phyloP scores from a whole-genome alignment of 1,140 invertebrate genomes.

The Ectropis grisescens region DNA sequence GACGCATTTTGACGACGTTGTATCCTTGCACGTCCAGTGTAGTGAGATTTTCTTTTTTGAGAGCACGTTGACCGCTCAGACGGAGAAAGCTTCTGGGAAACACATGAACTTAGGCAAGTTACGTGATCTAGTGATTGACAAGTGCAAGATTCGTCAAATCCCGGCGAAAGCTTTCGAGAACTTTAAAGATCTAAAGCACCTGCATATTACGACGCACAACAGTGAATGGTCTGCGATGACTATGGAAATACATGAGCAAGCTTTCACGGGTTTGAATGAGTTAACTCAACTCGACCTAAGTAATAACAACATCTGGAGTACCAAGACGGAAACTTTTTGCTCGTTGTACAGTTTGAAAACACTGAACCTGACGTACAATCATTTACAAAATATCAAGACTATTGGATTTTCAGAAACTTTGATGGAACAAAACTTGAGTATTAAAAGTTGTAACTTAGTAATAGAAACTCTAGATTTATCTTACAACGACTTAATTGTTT shows the following conservation, averaged over 20 bases:
- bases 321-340: slow-evolving; percentile 82
- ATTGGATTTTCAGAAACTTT: slow-evolving; percentile 79
- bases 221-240: slow-evolving; percentile 85
- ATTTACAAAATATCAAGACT: slow-evolving; percentile 80
- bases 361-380: slow-evolving; percentile 84
- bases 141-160: slow-evolving; percentile 83
- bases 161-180: slow-evolving; percentile 77
- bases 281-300: slow-evolving; percentile 80
- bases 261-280: slow-evolving; percentile 77
- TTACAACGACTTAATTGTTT: slow-evolving; percentile 77
- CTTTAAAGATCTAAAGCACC: slow-evolving; percentile 75
- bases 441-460: slow-evolving; percentile 74
- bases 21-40: slow-evolving; percentile 80
- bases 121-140: slow-evolving; percentile 79
- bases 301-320: slow-evolving; percentile 85
- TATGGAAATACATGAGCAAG: slow-evolving; percentile 79
- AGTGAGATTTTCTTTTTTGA: slow-evolving; percentile 86
- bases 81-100: slow-evolving; percentile 44
- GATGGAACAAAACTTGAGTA: slow-evolving; percentile 56
- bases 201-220: slow-evolving; percentile 82
- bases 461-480: slow-evolving; percentile 82
- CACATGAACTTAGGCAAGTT: slow-evolving; percentile 66
- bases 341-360: slow-evolving; percentile 76
- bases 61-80: slow-evolving; percentile 71
- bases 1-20: slow-evolving; percentile 66